Evolutionary conservation across 2,888 invertebrate species (phyloP).

Genomic region (Lucinisca nassula): DNA sequence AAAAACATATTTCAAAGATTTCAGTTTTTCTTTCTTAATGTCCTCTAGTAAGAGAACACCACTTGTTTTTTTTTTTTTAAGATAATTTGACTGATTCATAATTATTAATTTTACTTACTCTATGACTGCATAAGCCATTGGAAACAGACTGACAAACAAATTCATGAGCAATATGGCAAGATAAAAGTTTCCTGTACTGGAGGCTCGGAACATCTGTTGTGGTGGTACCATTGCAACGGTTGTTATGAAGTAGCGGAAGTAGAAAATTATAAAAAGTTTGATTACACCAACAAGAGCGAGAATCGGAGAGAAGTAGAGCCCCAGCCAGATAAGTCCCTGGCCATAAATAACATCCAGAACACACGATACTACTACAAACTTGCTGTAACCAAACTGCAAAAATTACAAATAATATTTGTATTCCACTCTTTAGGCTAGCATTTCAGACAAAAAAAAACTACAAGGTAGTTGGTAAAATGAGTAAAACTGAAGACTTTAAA

Average conservation of each 20-base stretch:
- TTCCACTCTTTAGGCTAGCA: too few relatives aligned
- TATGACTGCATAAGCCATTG: conserved; percentile 78
- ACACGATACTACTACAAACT: conserved; percentile 76
- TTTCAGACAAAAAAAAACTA: too few relatives aligned
- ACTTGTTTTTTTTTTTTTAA: too few relatives aligned
- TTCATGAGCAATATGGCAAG: conserved; percentile 77
- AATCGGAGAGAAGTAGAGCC: conserved; percentile 82
- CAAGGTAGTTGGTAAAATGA: too few relatives aligned
- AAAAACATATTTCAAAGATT: too few relatives aligned
- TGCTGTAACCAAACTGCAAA: conserved; percentile 73
- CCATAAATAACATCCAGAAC: conserved; percentile 82
- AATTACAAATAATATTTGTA: too few relatives aligned
- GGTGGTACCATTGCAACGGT: conserved; percentile 77
- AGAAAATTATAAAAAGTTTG: conserved; percentile 80
- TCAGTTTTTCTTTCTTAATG: too few relatives aligned
- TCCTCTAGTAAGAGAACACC: too few relatives aligned
- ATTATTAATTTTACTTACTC: conserved; percentile 72
- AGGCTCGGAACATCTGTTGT: conserved; percentile 79
- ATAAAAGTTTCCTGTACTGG: conserved; percentile 81
- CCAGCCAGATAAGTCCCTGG: conserved; percentile 82
- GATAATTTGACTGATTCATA: too few relatives aligned
- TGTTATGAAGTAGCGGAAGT: conserved; percentile 77
- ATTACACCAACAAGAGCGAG: conserved; percentile 75
- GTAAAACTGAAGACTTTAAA: too few relatives aligned
- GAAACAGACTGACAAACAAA: conserved; percentile 78